Evolutionary conservation across 2,888 invertebrate species (phyloP).

Genomic region (Xiphydria camelus): DNA sequence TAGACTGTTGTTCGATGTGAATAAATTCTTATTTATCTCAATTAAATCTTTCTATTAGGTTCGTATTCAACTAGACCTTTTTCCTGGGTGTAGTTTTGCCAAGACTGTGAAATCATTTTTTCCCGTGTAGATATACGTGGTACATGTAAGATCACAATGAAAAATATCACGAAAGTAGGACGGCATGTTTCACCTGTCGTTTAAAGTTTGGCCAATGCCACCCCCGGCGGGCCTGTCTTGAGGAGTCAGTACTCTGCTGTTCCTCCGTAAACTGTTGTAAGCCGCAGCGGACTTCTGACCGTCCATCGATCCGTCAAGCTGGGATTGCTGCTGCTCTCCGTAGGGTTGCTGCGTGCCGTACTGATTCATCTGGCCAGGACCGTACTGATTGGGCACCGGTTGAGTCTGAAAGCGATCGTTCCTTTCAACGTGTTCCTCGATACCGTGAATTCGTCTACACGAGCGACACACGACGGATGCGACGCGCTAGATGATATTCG

Average conservation of each 20-base stretch:
- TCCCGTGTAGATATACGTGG: too few relatives aligned
- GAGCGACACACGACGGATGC: too few relatives aligned
- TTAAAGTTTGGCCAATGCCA: slow-evolving; percentile 48
- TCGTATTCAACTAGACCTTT: too few relatives aligned
- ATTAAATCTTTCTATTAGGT: too few relatives aligned
- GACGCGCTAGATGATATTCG: too few relatives aligned
- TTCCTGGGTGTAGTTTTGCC: too few relatives aligned
- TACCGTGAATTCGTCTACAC: too few relatives aligned
- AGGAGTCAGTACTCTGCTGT: slow-evolving; percentile 49
- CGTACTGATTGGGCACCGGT: slow-evolving; percentile 45
- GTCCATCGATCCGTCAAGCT: slow-evolving; percentile 39
- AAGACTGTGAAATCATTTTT: too few relatives aligned
- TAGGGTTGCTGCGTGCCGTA: slow-evolving; percentile 37
- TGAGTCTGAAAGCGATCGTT: slow-evolving; percentile 31
- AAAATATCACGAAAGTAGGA: neutral
- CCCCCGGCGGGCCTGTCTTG: slow-evolving; percentile 47
- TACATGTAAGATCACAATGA: too few relatives aligned
- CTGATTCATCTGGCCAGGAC: slow-evolving; percentile 45
- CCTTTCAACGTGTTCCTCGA: too few relatives aligned
- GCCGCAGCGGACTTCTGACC: slow-evolving; percentile 41
- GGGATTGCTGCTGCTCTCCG: slow-evolving; percentile 48
- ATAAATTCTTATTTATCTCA: too few relatives aligned
- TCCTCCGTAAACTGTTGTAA: slow-evolving; percentile 54
- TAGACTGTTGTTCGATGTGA: too few relatives aligned
- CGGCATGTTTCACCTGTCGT: slow-evolving; percentile 50